A percentile compares a stretch with the other conserved stretches of the same genome.
Evolutionary conservation across 2,797 vertebrate species (phyloP).

Genomic region (Melanotaenia trifasciata): DNA sequence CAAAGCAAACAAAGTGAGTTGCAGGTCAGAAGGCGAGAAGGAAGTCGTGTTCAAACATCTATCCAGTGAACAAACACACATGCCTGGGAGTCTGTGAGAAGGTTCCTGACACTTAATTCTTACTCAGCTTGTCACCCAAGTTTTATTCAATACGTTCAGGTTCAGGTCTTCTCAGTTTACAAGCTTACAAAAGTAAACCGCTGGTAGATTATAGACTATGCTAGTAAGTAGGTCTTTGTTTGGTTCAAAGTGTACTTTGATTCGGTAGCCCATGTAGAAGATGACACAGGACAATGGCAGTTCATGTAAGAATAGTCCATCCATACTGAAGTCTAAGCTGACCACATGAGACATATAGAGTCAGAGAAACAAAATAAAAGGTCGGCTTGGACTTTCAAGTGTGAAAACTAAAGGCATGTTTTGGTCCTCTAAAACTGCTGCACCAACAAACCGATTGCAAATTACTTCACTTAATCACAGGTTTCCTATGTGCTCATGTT

Average conservation of each 20-base stretch:
- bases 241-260: too few species aligned
- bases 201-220: too few species aligned
- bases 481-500: background rate
- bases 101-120: slow-evolving; percentile 32
- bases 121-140: background rate
- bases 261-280: background rate
- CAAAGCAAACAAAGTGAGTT: slow-evolving; percentile 53
- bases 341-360: background rate
- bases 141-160: background rate
- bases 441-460: slow-evolving; percentile 2
- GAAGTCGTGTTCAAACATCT: slow-evolving; percentile 72
- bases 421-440: background rate
- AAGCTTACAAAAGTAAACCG: background rate
- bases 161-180: background rate
- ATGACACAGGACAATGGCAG: background rate
- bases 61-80: slow-evolving; percentile 66
- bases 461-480: background rate
- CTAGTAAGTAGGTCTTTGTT: too few species aligned
- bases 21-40: slow-evolving; percentile 54
- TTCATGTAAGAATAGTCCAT: background rate
- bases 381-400: background rate
- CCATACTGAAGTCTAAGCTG: background rate
- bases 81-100: slow-evolving; percentile 40
- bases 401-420: background rate
- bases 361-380: background rate